phyloP scores from a whole-genome alignment of 2,888 invertebrate species.

The Tolmerus cingulatus region DNA sequence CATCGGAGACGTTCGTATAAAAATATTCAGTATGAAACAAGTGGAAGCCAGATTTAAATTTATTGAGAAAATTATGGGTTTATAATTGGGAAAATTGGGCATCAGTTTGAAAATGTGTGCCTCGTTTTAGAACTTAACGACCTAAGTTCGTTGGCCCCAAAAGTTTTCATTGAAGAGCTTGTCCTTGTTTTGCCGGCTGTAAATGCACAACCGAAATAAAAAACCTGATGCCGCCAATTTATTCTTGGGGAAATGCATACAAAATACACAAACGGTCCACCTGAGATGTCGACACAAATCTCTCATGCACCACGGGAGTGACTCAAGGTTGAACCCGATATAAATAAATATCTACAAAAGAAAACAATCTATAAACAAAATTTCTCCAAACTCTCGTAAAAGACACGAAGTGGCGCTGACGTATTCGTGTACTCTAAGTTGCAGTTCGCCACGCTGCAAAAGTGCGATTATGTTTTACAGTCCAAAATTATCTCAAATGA shows the following conservation, averaged over 20 bases:
- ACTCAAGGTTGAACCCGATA: constrained; percentile 8
- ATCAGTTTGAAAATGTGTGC: not conserved
- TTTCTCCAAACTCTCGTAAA: constrained; percentile 22
- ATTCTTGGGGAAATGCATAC: not conserved
- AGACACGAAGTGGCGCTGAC: not conserved
- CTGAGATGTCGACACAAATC: not conserved
- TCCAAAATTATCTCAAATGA: constrained; percentile 35
- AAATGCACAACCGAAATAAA: not conserved
- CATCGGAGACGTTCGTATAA: too few species aligned
- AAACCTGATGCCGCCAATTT: not conserved
- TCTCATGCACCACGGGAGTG: not conserved
- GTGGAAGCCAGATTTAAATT: too few species aligned
- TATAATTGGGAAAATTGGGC: not conserved
- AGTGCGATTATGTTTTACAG: not conserved
- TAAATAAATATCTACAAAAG: constrained; percentile 19
- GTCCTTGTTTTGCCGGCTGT: not conserved
- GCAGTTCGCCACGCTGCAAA: not conserved
- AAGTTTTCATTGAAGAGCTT: not conserved
- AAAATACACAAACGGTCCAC: not conserved
- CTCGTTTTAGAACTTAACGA: not conserved
- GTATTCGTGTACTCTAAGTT: not conserved
- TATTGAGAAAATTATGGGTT: not conserved
- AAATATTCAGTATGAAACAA: too few species aligned
- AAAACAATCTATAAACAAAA: constrained; percentile 1
- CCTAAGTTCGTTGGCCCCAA: not conserved